phyloP scores from a whole-genome alignment of 2,797 vertebrate species.

The Sebastes glaucus region DNA sequence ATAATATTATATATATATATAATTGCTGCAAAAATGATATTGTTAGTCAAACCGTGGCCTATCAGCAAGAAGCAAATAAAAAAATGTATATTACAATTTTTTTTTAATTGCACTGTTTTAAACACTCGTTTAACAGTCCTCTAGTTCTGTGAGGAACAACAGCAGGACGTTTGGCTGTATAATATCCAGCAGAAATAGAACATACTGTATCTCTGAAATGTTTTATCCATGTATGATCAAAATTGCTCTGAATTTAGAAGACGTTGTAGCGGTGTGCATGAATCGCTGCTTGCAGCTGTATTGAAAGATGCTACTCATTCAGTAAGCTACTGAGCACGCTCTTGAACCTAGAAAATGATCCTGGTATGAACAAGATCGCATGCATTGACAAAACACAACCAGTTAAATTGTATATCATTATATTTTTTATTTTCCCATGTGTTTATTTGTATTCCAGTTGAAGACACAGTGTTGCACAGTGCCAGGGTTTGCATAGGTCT shows the following conservation, averaged over 20 bases:
- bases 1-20: no score
- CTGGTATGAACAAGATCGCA: neutral
- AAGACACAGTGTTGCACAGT: conserved; percentile 83
- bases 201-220: neutral
- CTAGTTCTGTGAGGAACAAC: neutral
- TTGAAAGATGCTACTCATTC: neutral
- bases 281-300: neutral
- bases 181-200: neutral
- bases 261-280: neutral
- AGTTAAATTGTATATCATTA: conserved; percentile 8
- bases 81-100: no score
- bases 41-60: no score
- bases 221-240: no score
- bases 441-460: conserved; percentile 83
- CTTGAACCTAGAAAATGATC: neutral
- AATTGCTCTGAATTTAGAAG: neutral
- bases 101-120: neutral
- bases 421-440: conserved; percentile 30
- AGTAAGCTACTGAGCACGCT: neutral
- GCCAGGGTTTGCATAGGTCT: conserved; percentile 90
- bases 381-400: neutral
- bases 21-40: no score
- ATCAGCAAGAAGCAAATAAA: no score
- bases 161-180: neutral
- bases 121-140: neutral